Base-by-base conservation (phyloP, 23 tunicate genomes). In the Diplosoma virens region DNA sequence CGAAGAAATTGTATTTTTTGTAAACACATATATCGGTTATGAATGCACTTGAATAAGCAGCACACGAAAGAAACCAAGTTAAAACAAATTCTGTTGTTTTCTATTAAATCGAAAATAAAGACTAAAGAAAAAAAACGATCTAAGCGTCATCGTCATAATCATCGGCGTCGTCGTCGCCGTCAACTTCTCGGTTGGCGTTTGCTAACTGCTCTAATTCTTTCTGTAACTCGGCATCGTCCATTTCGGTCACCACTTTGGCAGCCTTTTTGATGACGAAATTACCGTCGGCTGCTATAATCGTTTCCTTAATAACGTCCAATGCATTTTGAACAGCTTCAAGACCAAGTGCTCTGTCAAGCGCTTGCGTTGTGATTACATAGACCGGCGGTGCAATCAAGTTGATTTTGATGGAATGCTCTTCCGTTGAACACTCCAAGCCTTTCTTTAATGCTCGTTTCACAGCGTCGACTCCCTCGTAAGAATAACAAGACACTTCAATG, bases 401-500 rank as follows among this genome's bases (percentile, higher is more conserved):
- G 30, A 94, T 94, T 71, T 94, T 94, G 45, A 94, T 83, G 7
- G 76, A 64, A 50, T 87, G 86, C 45, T 87, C 95, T 68, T 94
- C 99, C 33, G 90, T 83, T 18, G 95, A 82, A 67, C 99, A 94
- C 41, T 84, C 95, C 30, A 94, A 31, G 37, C 99, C 99, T 34
- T 59, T 84, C 65, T 69, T 76, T 2, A 94, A 77, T 7, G 99
- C 99, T 32, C 84, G 36, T 66, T 94, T 94, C 16, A 94, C 89
- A 24, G 99, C 99, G 75, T 94, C 99, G 3, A 94, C 95, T 1
- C 99, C 99, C 79, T 94, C 99, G 50, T 94, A 94, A 17, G 94
- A 79, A 76, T 84, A 94, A 75, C 99, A 94, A 2, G 95, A 82
- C 30, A 94, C 99, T 75, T 88, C 91, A 46, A 94, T 77, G 76